phyloP scores from a whole-genome alignment of 2,113 vertebrate genomes.

The Neogobius melanostomus region DNA sequence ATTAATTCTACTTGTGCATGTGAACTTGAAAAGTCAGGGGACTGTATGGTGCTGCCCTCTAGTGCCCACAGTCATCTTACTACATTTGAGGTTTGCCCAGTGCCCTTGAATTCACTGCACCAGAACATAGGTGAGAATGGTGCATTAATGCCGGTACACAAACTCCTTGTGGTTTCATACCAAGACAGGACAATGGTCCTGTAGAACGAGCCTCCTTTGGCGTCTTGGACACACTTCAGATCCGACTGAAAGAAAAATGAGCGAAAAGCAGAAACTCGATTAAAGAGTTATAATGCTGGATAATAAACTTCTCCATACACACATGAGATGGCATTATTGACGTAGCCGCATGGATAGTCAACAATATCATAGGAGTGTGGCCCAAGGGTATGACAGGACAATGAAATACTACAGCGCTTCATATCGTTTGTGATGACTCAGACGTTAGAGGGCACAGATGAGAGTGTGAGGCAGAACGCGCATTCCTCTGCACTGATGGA shows the following conservation, averaged over 20 bases:
- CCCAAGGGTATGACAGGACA: conserved; percentile 37
- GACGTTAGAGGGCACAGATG: conserved; percentile 61
- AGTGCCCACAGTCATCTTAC: conserved; percentile 47
- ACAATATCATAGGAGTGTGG: conserved; percentile 24
- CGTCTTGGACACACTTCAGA: conserved; percentile 98
- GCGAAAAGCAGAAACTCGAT: conserved; percentile 35
- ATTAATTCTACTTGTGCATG: neutral
- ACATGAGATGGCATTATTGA: conserved; percentile 20
- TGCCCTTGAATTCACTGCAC: conserved; percentile 75
- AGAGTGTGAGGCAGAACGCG: conserved; percentile 36
- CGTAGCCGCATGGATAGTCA: conserved; percentile 22
- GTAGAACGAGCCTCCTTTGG: conserved; percentile 99
- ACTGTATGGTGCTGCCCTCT: conserved; percentile 74
- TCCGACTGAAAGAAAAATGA: conserved; percentile 83
- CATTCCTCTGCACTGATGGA: conserved; percentile 40
- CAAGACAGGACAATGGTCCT: conserved; percentile 98
- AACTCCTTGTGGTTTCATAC: conserved; percentile 77
- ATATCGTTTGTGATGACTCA: conserved; percentile 64
- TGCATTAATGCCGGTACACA: conserved; percentile 56
- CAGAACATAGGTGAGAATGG: conserved; percentile 66
- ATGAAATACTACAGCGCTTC: conserved; percentile 25
- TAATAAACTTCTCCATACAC: conserved; percentile 39
- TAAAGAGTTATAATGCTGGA: conserved; percentile 33
- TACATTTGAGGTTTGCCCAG: conserved; percentile 40
- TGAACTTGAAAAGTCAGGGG: conserved; percentile 7